phyloP scores from a whole-genome alignment of 1,140 invertebrate genomes.

The Melipona quadrifasciata region DNA sequence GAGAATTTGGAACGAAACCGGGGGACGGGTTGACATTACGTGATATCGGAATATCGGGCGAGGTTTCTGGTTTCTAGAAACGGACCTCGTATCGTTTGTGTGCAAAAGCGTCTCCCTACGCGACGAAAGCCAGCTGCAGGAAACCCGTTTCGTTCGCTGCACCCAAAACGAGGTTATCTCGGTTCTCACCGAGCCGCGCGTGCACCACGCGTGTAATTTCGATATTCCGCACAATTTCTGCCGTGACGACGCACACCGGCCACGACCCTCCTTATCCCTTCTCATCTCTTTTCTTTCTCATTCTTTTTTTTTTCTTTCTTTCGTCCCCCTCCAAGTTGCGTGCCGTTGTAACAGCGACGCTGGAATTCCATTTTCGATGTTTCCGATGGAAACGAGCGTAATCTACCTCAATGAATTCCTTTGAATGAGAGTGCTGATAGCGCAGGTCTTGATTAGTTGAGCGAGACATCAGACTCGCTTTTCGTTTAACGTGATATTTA shows the following conservation, averaged over 20 bases:
- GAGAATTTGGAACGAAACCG: no score
- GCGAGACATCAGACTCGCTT: not conserved
- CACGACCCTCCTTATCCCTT: conserved; percentile 5
- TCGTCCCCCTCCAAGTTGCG: not conserved
- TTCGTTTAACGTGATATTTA: no score
- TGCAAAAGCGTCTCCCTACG: conserved; percentile 10
- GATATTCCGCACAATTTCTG: conserved; percentile 36
- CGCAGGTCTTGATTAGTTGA: not conserved
- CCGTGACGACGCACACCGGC: not conserved
- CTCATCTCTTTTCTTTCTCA: not conserved
- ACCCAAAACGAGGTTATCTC: conserved; percentile 43
- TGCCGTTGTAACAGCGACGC: not conserved
- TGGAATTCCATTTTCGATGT: conserved; percentile 1
- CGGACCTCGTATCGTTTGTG: not conserved
- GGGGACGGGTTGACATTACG: no score
- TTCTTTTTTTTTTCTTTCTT: not conserved
- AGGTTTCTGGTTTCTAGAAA: not conserved
- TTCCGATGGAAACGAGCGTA: not conserved
- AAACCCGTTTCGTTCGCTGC: conserved; percentile 36
- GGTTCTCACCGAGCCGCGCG: conserved; percentile 22
- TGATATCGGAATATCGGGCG: no score
- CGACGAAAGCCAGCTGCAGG: conserved; percentile 41
- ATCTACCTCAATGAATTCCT: not conserved
- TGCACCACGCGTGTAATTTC: conserved; percentile 37
- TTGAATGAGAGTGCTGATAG: not conserved